These are phyloP conservation scores for Marronus borbonicus DNA, from an alignment of 2,888 invertebrate genomes.

Conservation along the genomic window DNA sequence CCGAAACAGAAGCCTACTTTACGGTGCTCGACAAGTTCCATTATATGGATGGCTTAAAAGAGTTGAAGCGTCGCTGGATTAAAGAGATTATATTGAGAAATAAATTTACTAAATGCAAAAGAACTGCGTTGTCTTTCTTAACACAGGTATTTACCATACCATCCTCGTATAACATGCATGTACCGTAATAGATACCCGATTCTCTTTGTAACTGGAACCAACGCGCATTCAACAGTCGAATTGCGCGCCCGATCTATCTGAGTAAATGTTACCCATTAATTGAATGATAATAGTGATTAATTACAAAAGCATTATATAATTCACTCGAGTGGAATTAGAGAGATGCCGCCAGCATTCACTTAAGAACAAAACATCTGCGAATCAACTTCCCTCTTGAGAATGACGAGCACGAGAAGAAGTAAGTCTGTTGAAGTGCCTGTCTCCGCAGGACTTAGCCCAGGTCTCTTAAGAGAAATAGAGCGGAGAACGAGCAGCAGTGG, in stretches of 20 bases:
- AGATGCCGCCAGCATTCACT: conserved; percentile 35
- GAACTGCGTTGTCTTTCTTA: no score
- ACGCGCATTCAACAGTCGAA: not conserved
- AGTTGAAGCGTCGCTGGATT: no score
- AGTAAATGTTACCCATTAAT: conserved; percentile 42
- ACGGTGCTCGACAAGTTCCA: no score
- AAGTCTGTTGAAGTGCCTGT: conserved; percentile 53
- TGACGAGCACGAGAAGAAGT: conserved; percentile 46
- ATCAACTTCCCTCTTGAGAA: conserved; percentile 51
- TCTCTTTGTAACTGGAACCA: not conserved
- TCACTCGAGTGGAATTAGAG: conserved; percentile 51
- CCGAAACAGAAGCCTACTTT: no score
- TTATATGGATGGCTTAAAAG: no score
- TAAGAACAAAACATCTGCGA: conserved; percentile 49
- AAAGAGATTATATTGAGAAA: no score
- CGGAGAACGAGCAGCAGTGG: conserved; percentile 43
- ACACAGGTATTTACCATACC: no score
- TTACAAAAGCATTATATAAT: conserved; percentile 44
- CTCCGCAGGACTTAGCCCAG: conserved; percentile 39
- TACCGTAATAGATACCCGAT: no score
- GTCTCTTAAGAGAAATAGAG: conserved; percentile 51
- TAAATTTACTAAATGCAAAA: no score
- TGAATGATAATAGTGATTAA: conserved; percentile 49
- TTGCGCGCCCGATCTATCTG: not conserved
- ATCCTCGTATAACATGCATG: no score